A percentile compares a stretch with the other conserved stretches of the same genome.
These are phyloP conservation scores for Cephalopachus bancanus DNA, from an alignment of 2,797 vertebrate genomes.

Conservation along the genomic window DNA sequence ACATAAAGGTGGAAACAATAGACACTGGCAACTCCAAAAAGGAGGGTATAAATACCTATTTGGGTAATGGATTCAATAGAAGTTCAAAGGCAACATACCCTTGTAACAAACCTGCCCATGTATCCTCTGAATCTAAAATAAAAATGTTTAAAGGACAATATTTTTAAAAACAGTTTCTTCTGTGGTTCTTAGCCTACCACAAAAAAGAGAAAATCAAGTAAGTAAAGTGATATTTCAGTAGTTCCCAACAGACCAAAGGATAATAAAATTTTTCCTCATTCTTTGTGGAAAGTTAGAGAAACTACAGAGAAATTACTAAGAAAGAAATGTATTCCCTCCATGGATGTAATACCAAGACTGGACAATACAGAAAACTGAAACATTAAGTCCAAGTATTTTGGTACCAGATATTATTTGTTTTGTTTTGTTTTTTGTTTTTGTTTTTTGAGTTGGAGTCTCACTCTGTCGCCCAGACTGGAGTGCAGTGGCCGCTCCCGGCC, in stretches of 20 bases:
- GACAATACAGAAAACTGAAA: constrained; percentile 29
- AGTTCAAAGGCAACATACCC: too few relatives aligned
- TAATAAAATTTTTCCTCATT: constrained; percentile 33
- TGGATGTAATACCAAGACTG: neutral
- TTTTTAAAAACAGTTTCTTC: neutral
- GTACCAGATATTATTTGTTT: neutral
- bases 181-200: constrained; percentile 25
- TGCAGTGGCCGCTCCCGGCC: too few relatives aligned
- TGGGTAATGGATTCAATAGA: too few relatives aligned
- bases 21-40: too few relatives aligned
- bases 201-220: constrained; percentile 67
- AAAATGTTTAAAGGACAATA: too few relatives aligned
- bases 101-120: too few relatives aligned
- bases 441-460: too few relatives aligned
- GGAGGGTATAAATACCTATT: too few relatives aligned
- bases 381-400: constrained; percentile 33
- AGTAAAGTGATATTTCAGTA: constrained; percentile 53
- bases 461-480: too few relatives aligned
- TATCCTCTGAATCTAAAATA: too few relatives aligned
- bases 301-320: constrained; percentile 36
- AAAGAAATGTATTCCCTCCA: constrained; percentile 63
- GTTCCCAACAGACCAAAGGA: constrained; percentile 58
- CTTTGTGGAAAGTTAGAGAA: constrained; percentile 67
- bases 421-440: too few relatives aligned
- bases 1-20: too few relatives aligned